Evolutionary conservation across 2,888 invertebrate species (phyloP).

Genomic region (Ennomos fuscantarius): DNA sequence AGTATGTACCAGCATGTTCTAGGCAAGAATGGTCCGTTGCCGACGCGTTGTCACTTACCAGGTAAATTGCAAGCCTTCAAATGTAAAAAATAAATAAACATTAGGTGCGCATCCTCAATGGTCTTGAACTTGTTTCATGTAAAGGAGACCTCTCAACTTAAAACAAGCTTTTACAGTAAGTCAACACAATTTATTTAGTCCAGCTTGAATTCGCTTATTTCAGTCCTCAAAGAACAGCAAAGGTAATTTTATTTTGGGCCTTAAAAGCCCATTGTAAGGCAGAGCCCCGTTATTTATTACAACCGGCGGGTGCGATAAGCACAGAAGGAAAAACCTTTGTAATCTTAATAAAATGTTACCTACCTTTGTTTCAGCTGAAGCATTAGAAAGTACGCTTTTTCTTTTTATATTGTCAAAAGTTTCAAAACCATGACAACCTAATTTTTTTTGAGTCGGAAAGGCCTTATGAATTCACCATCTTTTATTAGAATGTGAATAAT

Average conservation of each 20-base stretch:
- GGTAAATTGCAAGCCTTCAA: no score
- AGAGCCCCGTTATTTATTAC: slow-evolving; percentile 47
- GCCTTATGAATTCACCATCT: no score
- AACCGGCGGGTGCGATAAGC: slow-evolving; percentile 43
- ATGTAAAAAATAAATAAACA: no score
- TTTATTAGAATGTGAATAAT: no score
- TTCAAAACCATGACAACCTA: not conserved
- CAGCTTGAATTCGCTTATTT: slow-evolving; percentile 24
- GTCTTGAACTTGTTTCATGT: no score
- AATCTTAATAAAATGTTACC: slow-evolving; percentile 50
- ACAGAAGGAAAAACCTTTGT: slow-evolving; percentile 45
- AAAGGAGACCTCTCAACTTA: not conserved
- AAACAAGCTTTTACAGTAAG: slow-evolving; percentile 8
- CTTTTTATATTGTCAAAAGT: not conserved
- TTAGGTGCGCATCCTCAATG: no score
- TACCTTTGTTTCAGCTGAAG: slow-evolving; percentile 41
- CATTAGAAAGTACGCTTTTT: slow-evolving; percentile 3
- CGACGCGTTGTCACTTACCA: no score
- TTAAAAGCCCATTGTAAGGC: slow-evolving; percentile 37
- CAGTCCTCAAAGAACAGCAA: slow-evolving; percentile 20
- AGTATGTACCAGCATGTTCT: no score
- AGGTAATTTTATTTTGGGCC: slow-evolving; percentile 30
- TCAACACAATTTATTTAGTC: slow-evolving; percentile 19
- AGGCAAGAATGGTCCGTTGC: no score
- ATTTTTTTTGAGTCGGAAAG: not conserved